Percentiles rank a stretch among this genome's conserved stretches.
Conservation (phyloP, 2,797 vertebrate genomes). For the Oreonectes daqikongensis region DNA sequence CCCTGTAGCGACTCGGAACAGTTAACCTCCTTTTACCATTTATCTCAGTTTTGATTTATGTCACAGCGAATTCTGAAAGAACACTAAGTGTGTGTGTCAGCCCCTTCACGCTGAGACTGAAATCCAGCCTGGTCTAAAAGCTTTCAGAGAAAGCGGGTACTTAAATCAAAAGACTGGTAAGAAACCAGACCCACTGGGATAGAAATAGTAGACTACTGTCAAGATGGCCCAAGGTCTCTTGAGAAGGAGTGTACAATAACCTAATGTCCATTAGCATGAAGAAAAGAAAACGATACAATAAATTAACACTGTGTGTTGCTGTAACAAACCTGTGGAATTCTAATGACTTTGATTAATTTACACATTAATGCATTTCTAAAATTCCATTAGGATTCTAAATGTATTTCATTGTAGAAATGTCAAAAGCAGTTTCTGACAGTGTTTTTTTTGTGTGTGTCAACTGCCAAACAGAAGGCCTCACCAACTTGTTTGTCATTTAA, state of each 20-base stretch:
- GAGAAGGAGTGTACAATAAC: slow-evolving; percentile 46
- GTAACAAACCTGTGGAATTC: not conserved
- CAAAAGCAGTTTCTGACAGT: not conserved
- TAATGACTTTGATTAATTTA: slow-evolving; percentile 14
- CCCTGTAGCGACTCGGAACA: slow-evolving; percentile 11
- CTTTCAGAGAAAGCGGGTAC: slow-evolving; percentile 44
- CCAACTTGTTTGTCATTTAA: slow-evolving; percentile 32
- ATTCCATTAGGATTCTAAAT: no score
- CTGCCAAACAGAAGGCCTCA: slow-evolving; percentile 25
- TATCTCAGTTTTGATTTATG: slow-evolving; percentile 30
- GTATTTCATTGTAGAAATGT: slow-evolving; percentile 1
- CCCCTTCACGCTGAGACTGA: slow-evolving; percentile 43
- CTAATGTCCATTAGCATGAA: slow-evolving; percentile 42
- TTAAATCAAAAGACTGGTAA: slow-evolving; percentile 51
- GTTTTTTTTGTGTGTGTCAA: slow-evolving; percentile 32
- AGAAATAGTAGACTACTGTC: slow-evolving; percentile 49
- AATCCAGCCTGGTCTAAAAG: slow-evolving; percentile 46
- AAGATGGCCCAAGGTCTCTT: slow-evolving; percentile 47
- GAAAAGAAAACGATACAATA: slow-evolving; percentile 23
- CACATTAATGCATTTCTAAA: not conserved
- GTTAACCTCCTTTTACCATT: not conserved
- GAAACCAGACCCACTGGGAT: slow-evolving; percentile 50
- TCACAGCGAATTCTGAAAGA: slow-evolving; percentile 38
- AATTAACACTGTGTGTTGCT: not conserved
- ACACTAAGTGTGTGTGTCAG: slow-evolving; percentile 27